Evolutionary conservation across 2,888 invertebrate species (phyloP), one percentile per base, ranked within the genome.

Genomic region (Syritta pipiens): DNA sequence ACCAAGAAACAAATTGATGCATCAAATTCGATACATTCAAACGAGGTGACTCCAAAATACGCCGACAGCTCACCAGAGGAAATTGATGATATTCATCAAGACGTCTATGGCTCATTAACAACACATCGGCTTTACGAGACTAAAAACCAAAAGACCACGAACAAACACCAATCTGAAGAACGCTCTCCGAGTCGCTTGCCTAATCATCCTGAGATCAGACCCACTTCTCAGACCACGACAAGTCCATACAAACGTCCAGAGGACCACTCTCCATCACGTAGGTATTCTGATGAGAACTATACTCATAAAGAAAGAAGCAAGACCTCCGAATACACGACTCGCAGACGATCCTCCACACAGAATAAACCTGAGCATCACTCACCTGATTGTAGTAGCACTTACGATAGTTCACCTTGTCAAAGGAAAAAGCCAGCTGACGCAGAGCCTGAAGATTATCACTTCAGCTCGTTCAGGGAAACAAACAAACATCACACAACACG

Each of bases 401-500:
- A 72, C 32, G 46, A 55, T 40, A 53, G 46, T 3, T 53, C 76
- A 81, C 75, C 62, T 28, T 62, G 60, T 42, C 55, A 30, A 42
- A 57, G 26, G 37, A 67, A 30, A 65, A 79, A 75, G 35, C 60
- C 67, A 46, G 68, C 62, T 51, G 49, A 22, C 28, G 67, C 68
- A 42, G 81, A 76, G 65, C 63, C 74, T 26, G 75, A 81, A 63
- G 72, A 79, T 10, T 71, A 62, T 37, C 53, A 60, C 40, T 68
- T 71, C 55, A 76, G 57, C 79, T 65, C 76, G 51, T 60, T 24
- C 44, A 60, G 62, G 37, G 62, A 65, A 71, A 68, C 40, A 63
- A 72, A 74, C 20, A 55, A 60, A 74, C 75, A 69, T 65, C 55
- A 71, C 62, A 79, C 57, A 51, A 68, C 69, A 68, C 81, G 65